phyloP scores from a whole-genome alignment of 2,113 vertebrate species.

The Python bivittatus region DNA sequence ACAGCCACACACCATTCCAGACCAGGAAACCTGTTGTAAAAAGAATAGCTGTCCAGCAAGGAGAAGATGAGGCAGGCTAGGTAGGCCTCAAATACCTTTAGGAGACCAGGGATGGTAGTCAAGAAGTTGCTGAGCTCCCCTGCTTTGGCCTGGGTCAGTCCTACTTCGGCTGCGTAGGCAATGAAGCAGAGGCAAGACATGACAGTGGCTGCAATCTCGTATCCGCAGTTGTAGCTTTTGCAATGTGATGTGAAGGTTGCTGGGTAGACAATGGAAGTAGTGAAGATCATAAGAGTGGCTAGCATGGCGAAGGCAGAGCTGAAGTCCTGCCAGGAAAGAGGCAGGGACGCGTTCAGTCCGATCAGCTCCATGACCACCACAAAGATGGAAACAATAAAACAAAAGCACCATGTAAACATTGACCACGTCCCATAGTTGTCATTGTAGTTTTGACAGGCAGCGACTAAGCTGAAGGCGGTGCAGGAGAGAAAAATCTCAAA shows the following conservation, averaged over 20 bases:
- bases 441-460: fast-evolving
- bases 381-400: slow-evolving; percentile 77
- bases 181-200: slow-evolving; percentile 80
- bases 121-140: slow-evolving; percentile 86
- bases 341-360: slow-evolving; percentile 64
- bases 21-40: fast-evolving
- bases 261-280: slow-evolving; percentile 82
- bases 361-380: slow-evolving; percentile 81
- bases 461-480: slow-evolving; percentile 82
- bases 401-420: slow-evolving; percentile 89
- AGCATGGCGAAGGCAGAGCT: slow-evolving; percentile 84
- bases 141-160: slow-evolving; percentile 75
- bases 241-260: slow-evolving; percentile 60
- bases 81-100: slow-evolving; percentile 86
- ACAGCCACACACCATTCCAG: slow-evolving; percentile 86
- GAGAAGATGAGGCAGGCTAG: slow-evolving; percentile 88
- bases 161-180: slow-evolving; percentile 78
- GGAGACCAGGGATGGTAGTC: slow-evolving; percentile 81
- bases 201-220: slow-evolving; percentile 69
- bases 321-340: slow-evolving; percentile 87
- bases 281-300: slow-evolving; percentile 80
- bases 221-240: not conserved
- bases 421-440: slow-evolving; percentile 74
- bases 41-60: fast-evolving
- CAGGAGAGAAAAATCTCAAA: slow-evolving; percentile 77